Conservation (phyloP, 2,888 invertebrate genomes). For the Acronicta alni region DNA sequence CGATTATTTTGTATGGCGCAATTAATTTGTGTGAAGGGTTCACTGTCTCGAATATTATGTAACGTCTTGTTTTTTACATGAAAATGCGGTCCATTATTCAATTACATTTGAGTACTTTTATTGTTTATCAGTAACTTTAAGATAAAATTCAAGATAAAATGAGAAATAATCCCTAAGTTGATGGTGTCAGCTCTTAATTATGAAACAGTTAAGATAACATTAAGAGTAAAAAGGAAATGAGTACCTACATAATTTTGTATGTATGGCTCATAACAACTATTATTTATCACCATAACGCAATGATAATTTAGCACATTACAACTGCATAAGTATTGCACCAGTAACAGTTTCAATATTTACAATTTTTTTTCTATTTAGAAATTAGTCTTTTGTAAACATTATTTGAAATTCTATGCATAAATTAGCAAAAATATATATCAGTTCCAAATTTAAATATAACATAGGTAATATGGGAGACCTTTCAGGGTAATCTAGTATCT, state of each 20-base stretch:
- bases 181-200: conserved; percentile 26
- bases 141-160: conserved; percentile 47
- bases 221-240: conserved; percentile 38
- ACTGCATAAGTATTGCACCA: too few relatives aligned
- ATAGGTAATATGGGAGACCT: too few relatives aligned
- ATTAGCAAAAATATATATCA: too few relatives aligned
- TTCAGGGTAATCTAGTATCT: too few relatives aligned
- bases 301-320: too few relatives aligned
- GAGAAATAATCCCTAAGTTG: conserved; percentile 41
- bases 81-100: conserved; percentile 14
- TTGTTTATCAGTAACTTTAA: conserved; percentile 38
- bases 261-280: too few relatives aligned
- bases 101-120: conserved; percentile 15
- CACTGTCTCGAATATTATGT: conserved; percentile 13
- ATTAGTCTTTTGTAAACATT: too few relatives aligned
- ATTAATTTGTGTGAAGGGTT: conserved; percentile 19
- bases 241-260: background rate
- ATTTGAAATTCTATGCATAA: too few relatives aligned
- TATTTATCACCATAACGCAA: too few relatives aligned
- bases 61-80: conserved; percentile 6
- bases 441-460: too few relatives aligned
- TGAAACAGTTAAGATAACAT: conserved; percentile 50
- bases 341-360: too few relatives aligned
- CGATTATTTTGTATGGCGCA: conserved; percentile 13
- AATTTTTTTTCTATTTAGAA: too few relatives aligned